phyloP scores from a whole-genome alignment of 2,888 invertebrate genomes.

The Epinotia bilunana region DNA sequence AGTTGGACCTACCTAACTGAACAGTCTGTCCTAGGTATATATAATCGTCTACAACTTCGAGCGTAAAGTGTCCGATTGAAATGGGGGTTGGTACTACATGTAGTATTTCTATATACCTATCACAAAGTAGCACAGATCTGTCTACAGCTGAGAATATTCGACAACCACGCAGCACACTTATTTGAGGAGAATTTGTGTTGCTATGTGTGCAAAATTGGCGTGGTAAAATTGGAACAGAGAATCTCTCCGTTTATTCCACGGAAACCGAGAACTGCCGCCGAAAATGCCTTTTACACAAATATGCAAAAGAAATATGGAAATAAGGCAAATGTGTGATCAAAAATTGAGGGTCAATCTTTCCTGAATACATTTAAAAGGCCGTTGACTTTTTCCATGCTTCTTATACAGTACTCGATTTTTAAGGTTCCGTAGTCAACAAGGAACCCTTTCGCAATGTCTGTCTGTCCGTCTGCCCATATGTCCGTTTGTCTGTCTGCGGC shows the following conservation, averaged over 20 bases:
- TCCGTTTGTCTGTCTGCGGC: too few species aligned
- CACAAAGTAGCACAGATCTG: constrained; percentile 40
- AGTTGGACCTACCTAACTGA: too few species aligned
- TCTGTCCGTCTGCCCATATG: too few species aligned
- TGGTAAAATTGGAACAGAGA: constrained; percentile 63
- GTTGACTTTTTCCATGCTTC: too few species aligned
- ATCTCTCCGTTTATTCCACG: constrained; percentile 52
- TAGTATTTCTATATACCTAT: too few species aligned
- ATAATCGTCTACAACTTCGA: too few species aligned
- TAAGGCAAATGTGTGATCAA: constrained; percentile 18
- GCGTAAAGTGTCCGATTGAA: too few species aligned
- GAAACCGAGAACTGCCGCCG: constrained; percentile 37
- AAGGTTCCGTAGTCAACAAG: too few species aligned
- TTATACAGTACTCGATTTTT: too few species aligned
- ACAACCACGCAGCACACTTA: constrained; percentile 69
- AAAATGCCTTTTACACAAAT: constrained; percentile 45
- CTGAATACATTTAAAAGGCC: not conserved
- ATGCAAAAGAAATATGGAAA: constrained; percentile 38
- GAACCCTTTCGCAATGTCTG: too few species aligned
- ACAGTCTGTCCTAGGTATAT: too few species aligned
- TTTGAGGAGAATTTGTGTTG: constrained; percentile 70
- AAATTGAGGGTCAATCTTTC: constrained; percentile 17
- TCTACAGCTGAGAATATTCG: constrained; percentile 61
- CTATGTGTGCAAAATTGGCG: constrained; percentile 62
- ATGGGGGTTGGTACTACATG: too few species aligned